Evolutionary conservation across 2,888 invertebrate genomes (phyloP), one percentile per base, ranked within the genome.

Genomic region (Cordilura impudica): DNA sequence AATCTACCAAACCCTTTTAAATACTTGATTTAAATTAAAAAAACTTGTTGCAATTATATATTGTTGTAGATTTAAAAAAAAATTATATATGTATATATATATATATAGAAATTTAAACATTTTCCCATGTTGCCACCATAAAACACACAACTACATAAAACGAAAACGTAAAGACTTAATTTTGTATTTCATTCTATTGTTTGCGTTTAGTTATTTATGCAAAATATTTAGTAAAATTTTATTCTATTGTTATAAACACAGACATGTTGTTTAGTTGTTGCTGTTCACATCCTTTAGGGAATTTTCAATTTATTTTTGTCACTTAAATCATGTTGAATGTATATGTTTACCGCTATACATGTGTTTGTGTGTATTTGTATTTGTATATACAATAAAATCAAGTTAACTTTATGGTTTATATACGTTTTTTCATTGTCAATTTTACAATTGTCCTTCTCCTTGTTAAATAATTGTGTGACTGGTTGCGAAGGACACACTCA

Each of bases 231-330:
- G 73, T 76, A 63, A 31, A 75, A 72, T 76, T 70, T 63, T 74
- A 75, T 60, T 54, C 81, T 70, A 78, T 72, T 79, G 77, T 77
- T 74, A 35, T 61, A 43, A 10, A 16, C 16, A 53, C 16, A 10
- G 12, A 65, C 35, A 35, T 12, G 26, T 72, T 61, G 39, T 73
- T 23, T 71, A 56, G 66, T 66, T 63, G 43, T 61, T 60, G 31
- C 19, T 75, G 58, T 60, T 69, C 39, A 69, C 10, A 77, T 77
- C 53, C 77, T 77, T 69, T 70, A 66, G 77, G 77, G 77, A 65
- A 81, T 79, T 79, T 79, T 66, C 78, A 79, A 79, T 79, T 75
- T 79, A 79, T 79, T 75, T 79, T 79, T 79, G 78, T 79, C 78
- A 79, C 78, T 79, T 75, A 75, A 79, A 79, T 79, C 75, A 67